phyloP scores from a whole-genome alignment of 2,888 invertebrate genomes.

The Empis stercorea region DNA sequence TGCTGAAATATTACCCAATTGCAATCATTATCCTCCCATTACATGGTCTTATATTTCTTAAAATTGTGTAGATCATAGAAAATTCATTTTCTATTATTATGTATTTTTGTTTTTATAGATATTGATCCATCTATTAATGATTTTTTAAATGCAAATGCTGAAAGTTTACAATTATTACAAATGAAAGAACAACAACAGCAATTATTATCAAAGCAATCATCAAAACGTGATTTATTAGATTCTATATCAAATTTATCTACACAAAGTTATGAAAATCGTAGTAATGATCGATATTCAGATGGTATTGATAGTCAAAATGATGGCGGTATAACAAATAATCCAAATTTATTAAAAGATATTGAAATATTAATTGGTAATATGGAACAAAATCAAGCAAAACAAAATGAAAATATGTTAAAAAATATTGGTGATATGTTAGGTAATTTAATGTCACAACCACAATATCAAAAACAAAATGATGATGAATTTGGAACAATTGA shows the following conservation, averaged over 20 bases:
- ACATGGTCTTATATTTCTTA: no score
- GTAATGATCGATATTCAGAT: slow-evolving; percentile 14
- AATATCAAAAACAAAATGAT: slow-evolving; percentile 14
- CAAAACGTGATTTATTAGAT: slow-evolving; percentile 3
- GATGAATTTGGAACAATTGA: slow-evolving; percentile 21
- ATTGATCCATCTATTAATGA: slow-evolving; percentile 28
- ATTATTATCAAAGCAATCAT: slow-evolving; percentile 8
- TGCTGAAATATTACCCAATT: no score
- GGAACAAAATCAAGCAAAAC: slow-evolving; percentile 34
- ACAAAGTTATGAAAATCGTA: slow-evolving; percentile 16
- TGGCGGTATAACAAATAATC: slow-evolving; percentile 19
- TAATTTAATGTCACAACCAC: slow-evolving; percentile 16
- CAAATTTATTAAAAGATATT: slow-evolving; percentile 31
- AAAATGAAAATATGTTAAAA: slow-evolving; percentile 27
- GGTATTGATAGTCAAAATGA: slow-evolving; percentile 20
- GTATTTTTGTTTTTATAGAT: slow-evolving; percentile 21
- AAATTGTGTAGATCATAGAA: no score
- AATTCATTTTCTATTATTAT: neutral
- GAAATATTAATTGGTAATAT: slow-evolving; percentile 36
- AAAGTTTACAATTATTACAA: slow-evolving; percentile 20
- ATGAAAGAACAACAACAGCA: slow-evolving; percentile 2
- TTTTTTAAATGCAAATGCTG: slow-evolving; percentile 31
- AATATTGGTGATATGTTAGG: slow-evolving; percentile 31
- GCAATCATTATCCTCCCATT: no score
- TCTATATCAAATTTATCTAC: slow-evolving; percentile 14